Conservation (phyloP, 2,888 invertebrate species). For the Zeuzera pyrina region DNA sequence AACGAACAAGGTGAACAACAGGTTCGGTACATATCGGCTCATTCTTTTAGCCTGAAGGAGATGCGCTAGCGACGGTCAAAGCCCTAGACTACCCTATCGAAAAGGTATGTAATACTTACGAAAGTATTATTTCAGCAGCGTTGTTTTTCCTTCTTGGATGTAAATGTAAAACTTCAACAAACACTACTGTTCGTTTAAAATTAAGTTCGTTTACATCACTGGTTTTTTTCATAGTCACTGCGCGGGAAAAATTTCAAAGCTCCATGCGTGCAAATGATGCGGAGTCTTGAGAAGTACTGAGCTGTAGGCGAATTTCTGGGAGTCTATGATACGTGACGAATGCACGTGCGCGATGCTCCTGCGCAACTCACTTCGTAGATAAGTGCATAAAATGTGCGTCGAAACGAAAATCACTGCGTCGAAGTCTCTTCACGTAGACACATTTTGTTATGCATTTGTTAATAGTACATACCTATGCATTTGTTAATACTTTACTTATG, state of each 20-base stretch:
- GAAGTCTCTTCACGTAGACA: no score
- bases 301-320: conserved; percentile 58
- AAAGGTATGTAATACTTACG: conserved; percentile 34
- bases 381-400: conserved; percentile 11
- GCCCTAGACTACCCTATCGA: conserved; percentile 23
- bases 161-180: conserved; percentile 14
- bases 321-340: conserved; percentile 59
- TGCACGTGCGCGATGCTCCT: conserved; percentile 57
- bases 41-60: conserved; percentile 28
- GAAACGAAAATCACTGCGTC: no score
- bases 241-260: conserved; percentile 37
- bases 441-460: no score
- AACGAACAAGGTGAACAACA: conserved; percentile 44
- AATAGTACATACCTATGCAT: no score
- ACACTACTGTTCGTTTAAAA: conserved; percentile 30
- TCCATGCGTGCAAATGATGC: conserved; percentile 53
- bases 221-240: conserved; percentile 52
- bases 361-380: conserved; percentile 34
- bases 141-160: background rate
- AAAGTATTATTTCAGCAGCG: conserved; percentile 44
- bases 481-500: no score
- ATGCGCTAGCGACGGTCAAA: conserved; percentile 33
- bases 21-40: conserved; percentile 42
- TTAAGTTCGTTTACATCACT: conserved; percentile 29
- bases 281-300: conserved; percentile 58